Conservation (phyloP, 2,888 invertebrate genomes). For the Gymnosoma rotundatum region DNA sequence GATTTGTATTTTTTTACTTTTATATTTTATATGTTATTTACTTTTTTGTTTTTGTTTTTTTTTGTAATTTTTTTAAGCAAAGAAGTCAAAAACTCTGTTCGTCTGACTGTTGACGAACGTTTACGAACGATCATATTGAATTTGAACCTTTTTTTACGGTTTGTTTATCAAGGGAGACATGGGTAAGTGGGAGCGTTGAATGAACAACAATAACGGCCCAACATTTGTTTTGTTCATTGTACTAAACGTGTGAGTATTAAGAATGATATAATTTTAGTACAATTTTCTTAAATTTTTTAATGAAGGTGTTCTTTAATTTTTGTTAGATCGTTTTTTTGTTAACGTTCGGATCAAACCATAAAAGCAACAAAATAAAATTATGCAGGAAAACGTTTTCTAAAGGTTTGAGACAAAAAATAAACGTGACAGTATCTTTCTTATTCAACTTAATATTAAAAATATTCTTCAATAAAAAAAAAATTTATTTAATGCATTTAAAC, state of each 20-base stretch:
- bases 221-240: background rate
- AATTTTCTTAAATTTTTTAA: constrained; percentile 40
- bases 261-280: background rate
- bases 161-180: background rate
- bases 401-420: too few species aligned
- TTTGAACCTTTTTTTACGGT: constrained; percentile 25
- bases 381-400: too few species aligned
- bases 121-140: constrained; percentile 13
- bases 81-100: constrained; percentile 61
- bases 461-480: too few species aligned
- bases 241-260: constrained; percentile 15
- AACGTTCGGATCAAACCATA: too few species aligned
- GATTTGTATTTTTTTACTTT: constrained; percentile 37
- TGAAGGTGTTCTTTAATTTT: constrained; percentile 31
- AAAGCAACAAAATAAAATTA: too few species aligned
- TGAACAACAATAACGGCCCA: constrained; percentile 12
- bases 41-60: background rate
- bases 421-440: too few species aligned
- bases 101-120: constrained; percentile 16
- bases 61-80: constrained; percentile 38
- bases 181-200: constrained; percentile 5
- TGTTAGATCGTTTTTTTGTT: background rate
- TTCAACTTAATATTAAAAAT: too few species aligned
- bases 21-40: background rate
- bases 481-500: too few species aligned